Conservation (phyloP, 2,797 vertebrate species). For the Microctenopoma stevenorrisi region DNA sequence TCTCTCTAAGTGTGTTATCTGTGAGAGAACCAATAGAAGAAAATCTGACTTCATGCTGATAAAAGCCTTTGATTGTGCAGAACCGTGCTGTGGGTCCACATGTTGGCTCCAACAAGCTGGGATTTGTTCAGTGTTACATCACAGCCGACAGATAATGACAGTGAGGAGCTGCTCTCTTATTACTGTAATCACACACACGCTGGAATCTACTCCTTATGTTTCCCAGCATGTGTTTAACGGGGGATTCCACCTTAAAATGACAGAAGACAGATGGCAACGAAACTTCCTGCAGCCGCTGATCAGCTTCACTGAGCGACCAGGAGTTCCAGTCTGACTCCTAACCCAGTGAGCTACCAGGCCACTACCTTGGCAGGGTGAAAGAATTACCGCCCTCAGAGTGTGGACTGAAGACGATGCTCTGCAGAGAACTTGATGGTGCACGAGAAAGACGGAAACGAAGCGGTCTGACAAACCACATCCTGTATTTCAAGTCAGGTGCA, state of each 20-base stretch:
- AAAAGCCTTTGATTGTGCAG: too few relatives aligned
- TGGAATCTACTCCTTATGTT: slow-evolving; percentile 36
- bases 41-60: too few relatives aligned
- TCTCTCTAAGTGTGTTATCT: too few relatives aligned
- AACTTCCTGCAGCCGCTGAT: not conserved
- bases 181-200: slow-evolving; percentile 58
- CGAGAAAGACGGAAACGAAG: not conserved
- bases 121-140: slow-evolving; percentile 20
- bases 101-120: not conserved
- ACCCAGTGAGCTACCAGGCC: too few relatives aligned
- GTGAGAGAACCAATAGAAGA: too few relatives aligned
- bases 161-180: slow-evolving; percentile 48
- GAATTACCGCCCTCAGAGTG: too few relatives aligned
- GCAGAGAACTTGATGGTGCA: too few relatives aligned
- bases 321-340: too few relatives aligned
- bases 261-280: not conserved
- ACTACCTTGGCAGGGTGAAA: too few relatives aligned
- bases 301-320: not conserved
- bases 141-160: slow-evolving; percentile 41
- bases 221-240: slow-evolving; percentile 27
- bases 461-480: slow-evolving; percentile 28
- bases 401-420: too few relatives aligned
- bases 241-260: slow-evolving; percentile 45
- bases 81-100: not conserved
- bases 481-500: slow-evolving; percentile 9